phyloP scores from a whole-genome alignment of 2,113 vertebrate genomes.

The Ctenomys sociabilis region DNA sequence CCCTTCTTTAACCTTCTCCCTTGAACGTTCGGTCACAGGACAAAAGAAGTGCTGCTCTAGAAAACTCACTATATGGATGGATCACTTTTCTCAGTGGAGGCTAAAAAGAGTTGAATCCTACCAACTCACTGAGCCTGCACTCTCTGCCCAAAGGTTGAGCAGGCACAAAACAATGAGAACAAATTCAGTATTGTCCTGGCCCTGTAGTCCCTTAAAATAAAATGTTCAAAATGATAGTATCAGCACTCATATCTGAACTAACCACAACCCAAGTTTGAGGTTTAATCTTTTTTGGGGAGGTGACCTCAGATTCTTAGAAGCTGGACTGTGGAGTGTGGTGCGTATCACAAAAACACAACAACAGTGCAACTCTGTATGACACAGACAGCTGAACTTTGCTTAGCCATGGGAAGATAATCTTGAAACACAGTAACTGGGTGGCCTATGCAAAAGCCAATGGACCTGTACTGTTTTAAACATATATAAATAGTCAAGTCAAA shows the following conservation, averaged over 20 bases:
- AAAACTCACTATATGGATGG: background rate
- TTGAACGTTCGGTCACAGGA: background rate
- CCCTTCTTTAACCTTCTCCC: background rate
- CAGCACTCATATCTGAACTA: background rate
- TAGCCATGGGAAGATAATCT: background rate
- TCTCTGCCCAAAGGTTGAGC: background rate
- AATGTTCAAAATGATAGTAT: background rate
- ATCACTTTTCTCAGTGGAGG: background rate
- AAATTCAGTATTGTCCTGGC: background rate
- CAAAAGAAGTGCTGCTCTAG: background rate
- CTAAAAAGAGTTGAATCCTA: background rate
- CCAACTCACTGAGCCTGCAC: background rate
- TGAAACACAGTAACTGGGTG: background rate
- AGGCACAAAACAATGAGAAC: background rate
- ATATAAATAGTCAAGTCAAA: constrained; percentile 16
- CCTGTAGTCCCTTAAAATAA: background rate
- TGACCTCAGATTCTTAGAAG: constrained; percentile 43
- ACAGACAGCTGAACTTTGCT: background rate
- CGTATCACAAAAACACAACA: background rate
- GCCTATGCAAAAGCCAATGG: background rate
- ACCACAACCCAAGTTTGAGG: background rate
- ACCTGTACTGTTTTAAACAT: constrained; percentile 12
- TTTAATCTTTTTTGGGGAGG: background rate
- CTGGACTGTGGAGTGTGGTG: background rate
- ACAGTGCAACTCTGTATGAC: background rate